A percentile compares a stretch with the other conserved stretches of the same genome.
These are phyloP conservation scores for Trissolcus brochymenae DNA, from an alignment of 2,888 invertebrate genomes.

Conservation along the genomic window DNA sequence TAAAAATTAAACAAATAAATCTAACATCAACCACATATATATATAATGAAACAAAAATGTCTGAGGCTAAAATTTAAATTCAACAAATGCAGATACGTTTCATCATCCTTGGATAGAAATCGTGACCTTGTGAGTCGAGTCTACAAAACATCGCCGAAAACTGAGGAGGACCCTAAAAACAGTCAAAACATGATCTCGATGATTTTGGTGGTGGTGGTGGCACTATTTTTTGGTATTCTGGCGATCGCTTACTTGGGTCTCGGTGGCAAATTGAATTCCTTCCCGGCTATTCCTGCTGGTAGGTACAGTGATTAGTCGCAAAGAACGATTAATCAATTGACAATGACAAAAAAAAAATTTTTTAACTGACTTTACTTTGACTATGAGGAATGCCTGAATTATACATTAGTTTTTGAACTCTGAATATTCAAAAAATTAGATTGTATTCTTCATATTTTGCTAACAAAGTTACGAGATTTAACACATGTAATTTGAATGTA, in stretches of 20 bases:
- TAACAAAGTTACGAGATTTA: too few species aligned
- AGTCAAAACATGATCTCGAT: conserved; percentile 75
- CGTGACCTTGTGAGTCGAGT: conserved; percentile 66
- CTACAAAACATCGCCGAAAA: conserved; percentile 61
- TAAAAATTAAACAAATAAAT: too few species aligned
- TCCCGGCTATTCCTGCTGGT: conserved; percentile 72
- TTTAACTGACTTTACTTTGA: too few species aligned
- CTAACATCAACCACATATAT: too few species aligned
- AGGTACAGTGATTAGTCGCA: conserved; percentile 66
- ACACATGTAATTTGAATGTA: too few species aligned
- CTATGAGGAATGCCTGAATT: too few species aligned
- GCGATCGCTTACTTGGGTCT: conserved; percentile 76
- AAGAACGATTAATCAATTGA: conserved; percentile 38
- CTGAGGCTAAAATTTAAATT: background rate
- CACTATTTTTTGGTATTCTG: conserved; percentile 74
- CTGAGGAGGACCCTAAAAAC: conserved; percentile 70
- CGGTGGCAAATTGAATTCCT: conserved; percentile 71
- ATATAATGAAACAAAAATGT: too few species aligned
- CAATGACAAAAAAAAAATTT: too few species aligned
- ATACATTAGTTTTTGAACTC: too few species aligned
- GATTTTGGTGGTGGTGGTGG: conserved; percentile 72
- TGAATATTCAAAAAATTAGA: too few species aligned
- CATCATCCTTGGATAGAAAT: conserved; percentile 66
- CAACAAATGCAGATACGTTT: conserved; percentile 59
- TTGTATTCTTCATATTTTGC: too few species aligned